These are phyloP conservation scores for Labeo calbasu DNA, from an alignment of 2,797 vertebrate genomes.

Conservation along the genomic window DNA sequence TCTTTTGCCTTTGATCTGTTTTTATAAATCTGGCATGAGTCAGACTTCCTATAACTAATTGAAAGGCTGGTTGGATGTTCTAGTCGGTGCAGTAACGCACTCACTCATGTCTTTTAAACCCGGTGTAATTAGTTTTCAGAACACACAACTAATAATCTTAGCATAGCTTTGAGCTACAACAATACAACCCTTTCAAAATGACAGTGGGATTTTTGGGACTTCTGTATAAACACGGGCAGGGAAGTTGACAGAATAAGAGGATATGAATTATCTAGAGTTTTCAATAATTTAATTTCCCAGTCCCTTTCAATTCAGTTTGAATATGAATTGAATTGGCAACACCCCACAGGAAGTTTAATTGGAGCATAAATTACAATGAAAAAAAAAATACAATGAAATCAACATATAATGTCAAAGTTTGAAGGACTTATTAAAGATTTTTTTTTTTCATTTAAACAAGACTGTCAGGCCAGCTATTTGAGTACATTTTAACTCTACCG, in stretches of 20 bases:
- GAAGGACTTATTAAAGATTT: no score
- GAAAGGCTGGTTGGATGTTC: conserved; percentile 69
- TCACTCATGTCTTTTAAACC: conserved; percentile 71
- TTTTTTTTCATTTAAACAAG: no score
- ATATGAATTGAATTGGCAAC: neutral
- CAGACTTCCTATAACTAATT: conserved; percentile 61
- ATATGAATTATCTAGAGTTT: conserved; percentile 66
- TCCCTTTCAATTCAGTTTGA: conserved; percentile 4
- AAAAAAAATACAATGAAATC: neutral
- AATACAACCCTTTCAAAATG: conserved; percentile 61
- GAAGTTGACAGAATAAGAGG: conserved; percentile 45
- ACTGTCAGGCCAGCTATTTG: no score
- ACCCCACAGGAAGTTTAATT: neutral
- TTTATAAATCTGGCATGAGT: conserved; percentile 48
- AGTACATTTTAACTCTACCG: no score
- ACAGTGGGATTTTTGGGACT: conserved; percentile 63
- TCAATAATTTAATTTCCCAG: conserved; percentile 71
- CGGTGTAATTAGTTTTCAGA: conserved; percentile 75
- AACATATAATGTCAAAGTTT: neutral
- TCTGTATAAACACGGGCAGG: conserved; percentile 57
- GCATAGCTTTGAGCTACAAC: conserved; percentile 64
- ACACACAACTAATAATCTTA: conserved; percentile 68
- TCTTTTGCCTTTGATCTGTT: conserved; percentile 54
- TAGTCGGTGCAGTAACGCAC: conserved; percentile 66
- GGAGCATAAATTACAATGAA: neutral